Evolutionary conservation across 64 coral and sea anemone species (phyloP).

Genomic region (Exaiptasia diaphana): DNA sequence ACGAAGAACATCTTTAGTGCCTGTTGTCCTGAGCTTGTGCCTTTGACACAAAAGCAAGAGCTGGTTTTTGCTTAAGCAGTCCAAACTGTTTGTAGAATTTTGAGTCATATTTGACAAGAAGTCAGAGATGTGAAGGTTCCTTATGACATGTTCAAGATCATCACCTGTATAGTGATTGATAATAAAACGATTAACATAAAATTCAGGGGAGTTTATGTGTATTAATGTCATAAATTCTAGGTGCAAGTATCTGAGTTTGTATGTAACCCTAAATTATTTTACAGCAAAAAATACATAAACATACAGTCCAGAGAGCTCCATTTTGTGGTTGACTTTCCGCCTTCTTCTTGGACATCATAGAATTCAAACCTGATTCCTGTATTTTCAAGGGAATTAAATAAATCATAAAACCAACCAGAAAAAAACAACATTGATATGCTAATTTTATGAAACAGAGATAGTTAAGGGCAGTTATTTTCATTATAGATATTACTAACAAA

Average conservation of each 20-base stretch:
- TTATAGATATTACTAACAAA: too few species aligned
- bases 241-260: too few species aligned
- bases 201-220: not conserved
- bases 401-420: not conserved
- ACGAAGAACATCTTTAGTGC: not conserved
- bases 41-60: not conserved
- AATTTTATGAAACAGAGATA: too few species aligned
- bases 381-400: not conserved
- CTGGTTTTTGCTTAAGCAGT: not conserved
- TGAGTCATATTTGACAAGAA: not conserved
- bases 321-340: constrained; percentile 15
- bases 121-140: not conserved
- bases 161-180: constrained; percentile 9
- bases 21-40: not conserved
- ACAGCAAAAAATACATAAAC: too few species aligned
- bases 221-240: too few species aligned
- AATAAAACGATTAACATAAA: not conserved
- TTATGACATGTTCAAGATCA: not conserved
- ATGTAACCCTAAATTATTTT: too few species aligned
- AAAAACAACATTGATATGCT: not conserved
- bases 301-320: constrained; percentile 6
- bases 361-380: constrained; percentile 14
- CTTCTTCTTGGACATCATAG: constrained; percentile 14
- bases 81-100: not conserved
- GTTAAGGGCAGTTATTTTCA: too few species aligned